A percentile compares a stretch with the other conserved stretches of the same genome.
Conservation (phyloP, 1,140 invertebrate species). For the Phocides pigmalion region DNA sequence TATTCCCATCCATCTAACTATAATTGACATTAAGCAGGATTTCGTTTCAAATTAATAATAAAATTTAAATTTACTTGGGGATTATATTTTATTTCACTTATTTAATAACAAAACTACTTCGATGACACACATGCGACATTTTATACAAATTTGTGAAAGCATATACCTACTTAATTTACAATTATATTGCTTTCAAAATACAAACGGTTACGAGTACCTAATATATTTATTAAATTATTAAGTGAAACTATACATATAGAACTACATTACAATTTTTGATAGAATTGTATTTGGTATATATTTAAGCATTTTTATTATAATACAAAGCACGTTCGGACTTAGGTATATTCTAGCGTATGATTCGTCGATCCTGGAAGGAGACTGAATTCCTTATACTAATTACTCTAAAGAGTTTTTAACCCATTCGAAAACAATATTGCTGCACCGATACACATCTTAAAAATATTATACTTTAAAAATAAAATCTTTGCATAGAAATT, state of each 20-base stretch:
- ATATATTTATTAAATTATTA: constrained; percentile 4
- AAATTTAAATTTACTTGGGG: constrained; percentile 30
- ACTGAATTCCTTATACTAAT: constrained; percentile 55
- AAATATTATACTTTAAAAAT: constrained; percentile 43
- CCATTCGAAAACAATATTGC: constrained; percentile 59
- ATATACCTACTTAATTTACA: constrained; percentile 16
- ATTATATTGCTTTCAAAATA: constrained; percentile 35
- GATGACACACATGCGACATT: constrained; percentile 13
- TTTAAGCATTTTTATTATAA: constrained; percentile 62
- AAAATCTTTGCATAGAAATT: constrained; percentile 48
- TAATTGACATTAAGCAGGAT: constrained; percentile 80
- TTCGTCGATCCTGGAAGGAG: constrained; percentile 69
- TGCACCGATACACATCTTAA: constrained; percentile 58
- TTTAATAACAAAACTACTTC: neutral
- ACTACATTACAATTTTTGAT: constrained; percentile 14
- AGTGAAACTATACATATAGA: constrained; percentile 8
- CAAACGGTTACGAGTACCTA: constrained; percentile 7
- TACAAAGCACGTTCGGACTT: constrained; percentile 78
- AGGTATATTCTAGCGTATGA: constrained; percentile 83
- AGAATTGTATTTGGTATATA: constrained; percentile 70
- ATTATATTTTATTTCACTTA: constrained; percentile 15
- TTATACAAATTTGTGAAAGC: neutral
- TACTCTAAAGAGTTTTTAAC: constrained; percentile 71
- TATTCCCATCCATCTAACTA: constrained; percentile 62
- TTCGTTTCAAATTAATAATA: constrained; percentile 41